phyloP scores from a whole-genome alignment of 1,140 invertebrate genomes.

The Protaetia brevitarsis region DNA sequence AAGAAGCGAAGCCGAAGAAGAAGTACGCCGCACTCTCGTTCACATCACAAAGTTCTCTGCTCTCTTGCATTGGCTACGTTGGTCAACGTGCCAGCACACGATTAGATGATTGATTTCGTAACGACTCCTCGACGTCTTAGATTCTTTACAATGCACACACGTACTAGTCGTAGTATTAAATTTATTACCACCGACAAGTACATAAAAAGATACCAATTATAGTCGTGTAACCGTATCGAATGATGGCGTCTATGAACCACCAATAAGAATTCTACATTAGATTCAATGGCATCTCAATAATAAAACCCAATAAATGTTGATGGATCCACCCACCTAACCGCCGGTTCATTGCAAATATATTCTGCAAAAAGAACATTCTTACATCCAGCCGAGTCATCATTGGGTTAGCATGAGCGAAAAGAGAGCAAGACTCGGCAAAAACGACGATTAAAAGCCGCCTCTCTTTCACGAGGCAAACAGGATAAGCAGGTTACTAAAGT shows the following conservation, averaged over 20 bases:
- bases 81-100: background rate
- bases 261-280: conserved; percentile 23
- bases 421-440: background rate
- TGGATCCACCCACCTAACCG: conserved; percentile 21
- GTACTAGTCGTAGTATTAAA: conserved; percentile 11
- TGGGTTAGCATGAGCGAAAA: background rate
- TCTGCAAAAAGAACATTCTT: conserved; percentile 11
- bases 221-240: conserved; percentile 21
- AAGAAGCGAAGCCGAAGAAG: background rate
- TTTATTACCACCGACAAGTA: conserved; percentile 19
- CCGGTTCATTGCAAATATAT: conserved; percentile 12
- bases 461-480: conserved; percentile 6
- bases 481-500: conserved; percentile 16
- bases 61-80: conserved; percentile 11
- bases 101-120: conserved; percentile 24
- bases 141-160: conserved; percentile 16
- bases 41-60: background rate
- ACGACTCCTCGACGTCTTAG: conserved; percentile 1
- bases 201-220: conserved; percentile 23
- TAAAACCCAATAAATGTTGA: conserved; percentile 23
- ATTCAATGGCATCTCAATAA: conserved; percentile 23
- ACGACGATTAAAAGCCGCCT: background rate
- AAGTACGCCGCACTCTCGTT: background rate
- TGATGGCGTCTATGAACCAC: conserved; percentile 19
- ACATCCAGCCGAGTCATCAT: conserved; percentile 18